Evolutionary conservation across 1,140 invertebrate genomes (phyloP), one percentile per base, ranked within the genome.

Genomic region (Cryptotermes secundus): DNA sequence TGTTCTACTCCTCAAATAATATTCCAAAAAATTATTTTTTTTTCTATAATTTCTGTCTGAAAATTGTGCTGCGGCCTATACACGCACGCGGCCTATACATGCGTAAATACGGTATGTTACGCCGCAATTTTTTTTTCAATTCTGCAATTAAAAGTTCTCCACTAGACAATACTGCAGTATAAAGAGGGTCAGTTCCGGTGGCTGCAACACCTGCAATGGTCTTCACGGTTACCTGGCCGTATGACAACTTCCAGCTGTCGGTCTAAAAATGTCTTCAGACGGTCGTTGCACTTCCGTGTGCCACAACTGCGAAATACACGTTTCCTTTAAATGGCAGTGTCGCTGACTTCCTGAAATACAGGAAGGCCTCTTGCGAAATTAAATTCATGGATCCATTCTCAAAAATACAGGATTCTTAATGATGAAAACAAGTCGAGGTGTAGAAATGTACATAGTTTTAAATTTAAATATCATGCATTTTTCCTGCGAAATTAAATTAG

Each of bases 191-290:
- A 72, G 19, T 72, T 72, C 59, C 59, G 59, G 59, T 72, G 59
- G 59, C 59, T 31, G 59, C 59, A 72, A 26, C 59, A 72, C 59
- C 59, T 72, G 59, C 59, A 72, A 72, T 16, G 59, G 26, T 31
- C 59, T n/a, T 6, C 59, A 72, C 14, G 26, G 59, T 72, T 72
- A 31, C 59, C n/a, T 72, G 59, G 59, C 6, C 26, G 59, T 72
- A 31, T 72, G 59, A 72, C 59, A 72, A 72, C 59, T 72, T 72
- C 59, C 59, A 72, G 59, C 59, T 72, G 59, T 72, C 59, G 59
- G 31, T 72, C 59, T 31, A 72, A 14, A n/a, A n/a, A n/a, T n/a
- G 59, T 72, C n/a, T 72, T 72, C 59, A 72, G 59, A 31, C 59
- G 59, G 59, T 72, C 59, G 26, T 72, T 72, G 59, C 59, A 72